These are phyloP conservation scores for Aldabrachelys gigantea DNA, from an alignment of 2,113 vertebrate genomes.

Conservation along the genomic window DNA sequence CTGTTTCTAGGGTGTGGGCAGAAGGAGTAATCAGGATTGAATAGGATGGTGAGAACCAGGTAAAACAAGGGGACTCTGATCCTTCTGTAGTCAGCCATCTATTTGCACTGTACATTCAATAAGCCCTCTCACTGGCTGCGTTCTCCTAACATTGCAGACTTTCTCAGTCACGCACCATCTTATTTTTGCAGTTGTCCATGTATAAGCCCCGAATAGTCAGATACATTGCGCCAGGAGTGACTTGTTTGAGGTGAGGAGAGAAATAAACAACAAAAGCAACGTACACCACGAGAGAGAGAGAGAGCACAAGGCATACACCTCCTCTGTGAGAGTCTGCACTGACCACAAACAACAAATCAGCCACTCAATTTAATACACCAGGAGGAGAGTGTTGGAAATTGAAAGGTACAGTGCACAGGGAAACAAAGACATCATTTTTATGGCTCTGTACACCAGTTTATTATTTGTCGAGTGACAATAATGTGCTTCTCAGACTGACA, in stretches of 20 bases:
- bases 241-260: not conserved
- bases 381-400: not conserved
- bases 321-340: rapidly evolving
- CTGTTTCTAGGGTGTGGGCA: not conserved
- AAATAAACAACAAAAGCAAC: not conserved
- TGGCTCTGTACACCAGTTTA: not conserved
- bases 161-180: not conserved
- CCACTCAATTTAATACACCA: not conserved
- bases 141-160: not conserved
- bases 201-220: not conserved
- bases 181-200: not conserved
- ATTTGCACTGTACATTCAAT: not conserved
- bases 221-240: rapidly evolving
- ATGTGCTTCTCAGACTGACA: not conserved
- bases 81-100: not conserved
- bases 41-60: not conserved
- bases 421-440: not conserved
- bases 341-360: not conserved
- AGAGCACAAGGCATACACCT: not conserved
- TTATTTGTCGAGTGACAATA: not conserved
- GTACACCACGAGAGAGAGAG: not conserved
- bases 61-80: not conserved
- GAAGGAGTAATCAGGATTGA: not conserved
- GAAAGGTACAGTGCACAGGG: not conserved
- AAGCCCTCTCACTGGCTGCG: not conserved